Percentiles rank a stretch among this genome's conserved stretches.
Evolutionary conservation across 2,888 invertebrate species (phyloP).

Genomic region (Tenodera sinensis): DNA sequence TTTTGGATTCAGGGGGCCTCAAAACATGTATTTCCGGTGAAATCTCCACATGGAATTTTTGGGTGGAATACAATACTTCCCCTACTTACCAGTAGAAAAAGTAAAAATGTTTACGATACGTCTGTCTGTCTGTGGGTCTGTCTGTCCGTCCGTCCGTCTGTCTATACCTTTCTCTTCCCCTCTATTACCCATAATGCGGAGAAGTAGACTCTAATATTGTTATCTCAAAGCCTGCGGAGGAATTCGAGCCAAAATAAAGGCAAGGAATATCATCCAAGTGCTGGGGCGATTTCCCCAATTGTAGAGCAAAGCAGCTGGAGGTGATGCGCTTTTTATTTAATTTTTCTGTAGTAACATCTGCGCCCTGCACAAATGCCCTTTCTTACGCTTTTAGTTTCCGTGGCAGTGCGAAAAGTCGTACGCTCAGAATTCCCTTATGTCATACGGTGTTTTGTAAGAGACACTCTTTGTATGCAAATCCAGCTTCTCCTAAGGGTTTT

Average conservation of each 20-base stretch:
- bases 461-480: neutral
- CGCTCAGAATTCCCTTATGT: no score
- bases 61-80: no score
- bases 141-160: no score
- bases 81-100: no score
- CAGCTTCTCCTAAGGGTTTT: neutral
- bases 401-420: neutral
- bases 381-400: neutral
- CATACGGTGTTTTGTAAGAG: neutral
- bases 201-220: no score
- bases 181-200: no score
- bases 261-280: neutral
- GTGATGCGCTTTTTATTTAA: neutral
- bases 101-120: no score
- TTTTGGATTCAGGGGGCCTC: no score
- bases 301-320: neutral
- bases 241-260: neutral
- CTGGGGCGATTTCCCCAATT: neutral
- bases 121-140: no score
- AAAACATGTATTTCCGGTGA: no score
- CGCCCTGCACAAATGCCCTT: neutral
- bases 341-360: neutral
- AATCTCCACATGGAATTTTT: no score
- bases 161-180: no score
- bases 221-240: neutral